These are phyloP conservation scores for Peromyscus melanophrys DNA, from an alignment of 2,797 vertebrate species.

Conservation along the genomic window DNA sequence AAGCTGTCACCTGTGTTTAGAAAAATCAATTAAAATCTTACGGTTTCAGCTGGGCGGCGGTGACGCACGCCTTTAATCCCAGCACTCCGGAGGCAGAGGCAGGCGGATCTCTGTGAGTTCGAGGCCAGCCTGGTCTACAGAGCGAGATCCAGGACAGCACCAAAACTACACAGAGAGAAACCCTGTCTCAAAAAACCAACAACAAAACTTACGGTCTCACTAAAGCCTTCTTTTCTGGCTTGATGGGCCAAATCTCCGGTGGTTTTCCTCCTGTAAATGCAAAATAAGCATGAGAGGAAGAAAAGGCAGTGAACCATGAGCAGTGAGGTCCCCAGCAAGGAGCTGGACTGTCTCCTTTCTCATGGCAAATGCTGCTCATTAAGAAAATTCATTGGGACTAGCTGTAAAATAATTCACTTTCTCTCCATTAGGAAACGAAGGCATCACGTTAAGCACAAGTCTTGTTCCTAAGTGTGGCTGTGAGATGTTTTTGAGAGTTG, in stretches of 20 bases:
- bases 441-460: neutral
- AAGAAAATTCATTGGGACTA: slow-evolving; percentile 16
- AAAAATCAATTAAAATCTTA: slow-evolving; percentile 79
- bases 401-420: neutral
- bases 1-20: slow-evolving; percentile 47
- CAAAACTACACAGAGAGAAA: too few relatives aligned
- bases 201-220: slow-evolving; percentile 75
- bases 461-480: slow-evolving; percentile 32
- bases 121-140: too few relatives aligned
- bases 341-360: slow-evolving; percentile 53
- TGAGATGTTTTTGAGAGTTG: slow-evolving; percentile 61
- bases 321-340: neutral
- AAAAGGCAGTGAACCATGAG: slow-evolving; percentile 26
- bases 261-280: slow-evolving; percentile 52
- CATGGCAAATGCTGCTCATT: neutral
- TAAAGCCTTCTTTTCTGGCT: slow-evolving; percentile 81
- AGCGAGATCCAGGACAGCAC: too few relatives aligned
- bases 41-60: neutral
- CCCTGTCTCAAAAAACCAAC: too few relatives aligned
- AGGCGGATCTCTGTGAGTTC: too few relatives aligned
- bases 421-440: slow-evolving; percentile 27
- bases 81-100: too few relatives aligned
- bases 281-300: slow-evolving; percentile 51
- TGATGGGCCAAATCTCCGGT: slow-evolving; percentile 44
- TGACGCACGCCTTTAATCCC: too few relatives aligned